phyloP scores from a whole-genome alignment of 1,140 invertebrate species.

The Trichomalopsis sarcophagae region DNA sequence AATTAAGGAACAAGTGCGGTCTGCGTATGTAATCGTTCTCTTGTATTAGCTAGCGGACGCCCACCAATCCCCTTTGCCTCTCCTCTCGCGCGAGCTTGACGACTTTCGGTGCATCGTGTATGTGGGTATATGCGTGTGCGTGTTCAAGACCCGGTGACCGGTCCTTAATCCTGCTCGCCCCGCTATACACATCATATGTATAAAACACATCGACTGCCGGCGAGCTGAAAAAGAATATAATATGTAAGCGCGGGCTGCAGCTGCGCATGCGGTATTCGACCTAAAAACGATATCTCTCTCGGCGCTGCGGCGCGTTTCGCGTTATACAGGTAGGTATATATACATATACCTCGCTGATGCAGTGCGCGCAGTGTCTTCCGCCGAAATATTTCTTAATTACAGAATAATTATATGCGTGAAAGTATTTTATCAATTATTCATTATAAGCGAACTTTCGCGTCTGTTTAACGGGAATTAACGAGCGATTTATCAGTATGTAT shows the following conservation, averaged over 20 bases:
- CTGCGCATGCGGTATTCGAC: neutral
- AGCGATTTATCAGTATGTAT: neutral
- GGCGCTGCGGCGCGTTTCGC: no score
- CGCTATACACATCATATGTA: neutral
- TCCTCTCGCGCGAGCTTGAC: neutral
- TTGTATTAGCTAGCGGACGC: no score
- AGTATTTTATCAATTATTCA: neutral
- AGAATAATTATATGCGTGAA: neutral
- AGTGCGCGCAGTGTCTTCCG: neutral
- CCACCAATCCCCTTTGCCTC: neutral
- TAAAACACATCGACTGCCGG: neutral
- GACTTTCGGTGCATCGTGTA: neutral
- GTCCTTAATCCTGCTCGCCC: constrained; percentile 4
- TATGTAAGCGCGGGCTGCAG: neutral
- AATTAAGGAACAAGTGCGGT: neutral
- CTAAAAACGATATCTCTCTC: neutral
- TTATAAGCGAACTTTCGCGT: neutral
- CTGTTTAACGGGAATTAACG: neutral
- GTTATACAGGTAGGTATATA: no score
- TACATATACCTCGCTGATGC: neutral
- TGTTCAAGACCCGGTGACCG: neutral
- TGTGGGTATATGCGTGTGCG: neutral
- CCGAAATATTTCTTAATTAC: neutral
- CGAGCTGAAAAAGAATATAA: neutral
- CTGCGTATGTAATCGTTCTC: no score